These are phyloP conservation scores for Chromoteleia sp. DNA, from an alignment of 2,888 invertebrate species.

Conservation along the genomic window DNA sequence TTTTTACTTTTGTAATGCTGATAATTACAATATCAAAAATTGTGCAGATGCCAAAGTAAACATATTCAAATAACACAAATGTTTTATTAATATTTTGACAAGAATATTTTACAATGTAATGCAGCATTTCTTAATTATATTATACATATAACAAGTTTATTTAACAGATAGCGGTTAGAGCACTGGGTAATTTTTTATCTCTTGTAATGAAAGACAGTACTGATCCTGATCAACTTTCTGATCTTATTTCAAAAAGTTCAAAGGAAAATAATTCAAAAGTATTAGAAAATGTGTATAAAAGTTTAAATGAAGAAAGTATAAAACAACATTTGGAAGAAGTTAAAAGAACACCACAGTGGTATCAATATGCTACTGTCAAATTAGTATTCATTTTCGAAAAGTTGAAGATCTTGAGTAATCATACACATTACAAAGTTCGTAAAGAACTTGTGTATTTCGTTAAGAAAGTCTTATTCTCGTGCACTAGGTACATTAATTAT, in stretches of 20 bases:
- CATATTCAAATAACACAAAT: too few species aligned
- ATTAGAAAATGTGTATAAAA: conserved; percentile 71
- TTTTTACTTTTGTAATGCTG: background rate
- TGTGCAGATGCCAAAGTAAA: too few species aligned
- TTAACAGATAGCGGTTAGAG: conserved; percentile 84
- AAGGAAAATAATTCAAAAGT: conserved; percentile 72
- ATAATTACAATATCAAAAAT: too few species aligned
- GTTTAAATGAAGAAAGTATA: conserved; percentile 78
- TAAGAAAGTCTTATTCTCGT: conserved; percentile 86
- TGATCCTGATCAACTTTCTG: conserved; percentile 69
- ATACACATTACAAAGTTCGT: conserved; percentile 88
- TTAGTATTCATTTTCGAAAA: conserved; percentile 85
- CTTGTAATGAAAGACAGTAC: conserved; percentile 84
- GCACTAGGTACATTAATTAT: conserved; percentile 85
- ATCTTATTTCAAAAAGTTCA: conserved; percentile 70
- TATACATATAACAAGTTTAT: too few species aligned
- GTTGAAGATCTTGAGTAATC: conserved; percentile 86
- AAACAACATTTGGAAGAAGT: conserved; percentile 82
- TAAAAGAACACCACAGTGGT: conserved; percentile 86
- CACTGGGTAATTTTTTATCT: conserved; percentile 84
- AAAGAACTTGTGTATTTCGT: conserved; percentile 88
- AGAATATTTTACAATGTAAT: too few species aligned
- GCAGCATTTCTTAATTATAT: too few species aligned
- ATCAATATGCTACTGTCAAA: conserved; percentile 86
- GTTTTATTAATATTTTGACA: background rate